Evolutionary conservation across 2,113 vertebrate species (phyloP), one percentile per base, ranked within the genome.

Genomic region (Salvelinus namaycush): DNA sequence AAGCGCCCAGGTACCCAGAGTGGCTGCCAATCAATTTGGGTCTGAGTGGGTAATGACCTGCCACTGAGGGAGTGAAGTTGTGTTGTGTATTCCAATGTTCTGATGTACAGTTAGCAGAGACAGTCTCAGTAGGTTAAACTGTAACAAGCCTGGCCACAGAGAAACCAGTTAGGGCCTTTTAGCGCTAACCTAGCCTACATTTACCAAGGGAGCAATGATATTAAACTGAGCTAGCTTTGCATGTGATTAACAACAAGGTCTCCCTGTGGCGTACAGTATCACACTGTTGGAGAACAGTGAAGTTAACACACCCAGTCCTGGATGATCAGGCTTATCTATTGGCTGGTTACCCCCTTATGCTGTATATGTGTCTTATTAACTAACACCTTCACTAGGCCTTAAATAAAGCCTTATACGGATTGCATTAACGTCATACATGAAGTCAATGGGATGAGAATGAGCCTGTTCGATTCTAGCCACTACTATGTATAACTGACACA

Each of bases 231-330:
- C 88, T 86, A 34, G 66, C 24, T 68, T 68, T 70, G 82, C 48
- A 87, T 80, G 87, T 93, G 88, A 92, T 91, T 93, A 93, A 91
- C 80, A 87, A 84, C 65, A 81, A 75, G 81, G 81, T 88, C 80
- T 86, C 78, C 84, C 82, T 8, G 1, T 78, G 81, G 85, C 80
- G 79, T 74, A 83, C 84, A 78, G 39, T 44, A 44, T 44, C 39
- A 12, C 39, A 44, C 39, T 44, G 9, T 44, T 44, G 9, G 39
- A 44, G 39, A 44, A 44, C 39, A 44, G 39, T 44, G 8, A 9
- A 44, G 39, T 11, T 44, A 44, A 44, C 39, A 44, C 39, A 44
- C 9, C 11, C 39, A 44, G 39, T 44, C 39, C 9, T 12, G 39
- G 39, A 44, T 44, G 39, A 44, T 44, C 39, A 44, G 39, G 39